These are phyloP conservation scores for Microplitis deprimator DNA, from an alignment of 2,888 invertebrate genomes.

Conservation along the genomic window DNA sequence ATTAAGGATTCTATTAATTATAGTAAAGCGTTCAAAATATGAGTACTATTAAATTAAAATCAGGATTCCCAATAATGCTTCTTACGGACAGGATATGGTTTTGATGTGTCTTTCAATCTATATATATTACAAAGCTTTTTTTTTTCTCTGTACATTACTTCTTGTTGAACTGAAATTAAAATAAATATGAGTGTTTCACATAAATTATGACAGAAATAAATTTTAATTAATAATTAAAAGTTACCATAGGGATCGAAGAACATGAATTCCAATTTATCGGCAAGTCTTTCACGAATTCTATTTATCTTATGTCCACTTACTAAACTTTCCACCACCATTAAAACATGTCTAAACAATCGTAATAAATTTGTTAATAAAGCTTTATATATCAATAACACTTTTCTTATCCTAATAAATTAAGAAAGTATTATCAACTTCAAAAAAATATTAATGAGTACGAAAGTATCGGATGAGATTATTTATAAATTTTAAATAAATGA, in stretches of 20 bases:
- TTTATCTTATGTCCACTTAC: conserved; percentile 83
- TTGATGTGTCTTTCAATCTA: conserved; percentile 31
- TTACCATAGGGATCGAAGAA: conserved; percentile 86
- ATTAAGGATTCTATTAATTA: not conserved
- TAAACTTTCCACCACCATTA: conserved; percentile 86
- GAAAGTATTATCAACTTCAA: no score
- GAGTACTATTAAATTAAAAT: not conserved
- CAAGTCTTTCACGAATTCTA: conserved; percentile 80
- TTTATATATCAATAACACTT: not conserved
- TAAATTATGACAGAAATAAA: not conserved
- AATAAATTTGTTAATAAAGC: not conserved
- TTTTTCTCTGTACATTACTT: conserved; percentile 79
- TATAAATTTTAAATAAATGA: no score
- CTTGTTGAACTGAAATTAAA: conserved; percentile 79
- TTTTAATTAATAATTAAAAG: conserved; percentile 61
- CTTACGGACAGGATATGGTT: not conserved
- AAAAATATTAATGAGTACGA: no score
- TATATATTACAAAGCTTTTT: conserved; percentile 83
- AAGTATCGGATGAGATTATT: no score
- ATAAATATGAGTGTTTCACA: conserved; percentile 20
- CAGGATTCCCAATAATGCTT: not conserved
- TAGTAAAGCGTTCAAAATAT: not conserved
- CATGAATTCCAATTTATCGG: conserved; percentile 84
- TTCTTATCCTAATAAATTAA: no score
- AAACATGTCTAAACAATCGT: conserved; percentile 76